phyloP scores from a whole-genome alignment of 1,140 invertebrate genomes.

The Potamilus streckersoni region DNA sequence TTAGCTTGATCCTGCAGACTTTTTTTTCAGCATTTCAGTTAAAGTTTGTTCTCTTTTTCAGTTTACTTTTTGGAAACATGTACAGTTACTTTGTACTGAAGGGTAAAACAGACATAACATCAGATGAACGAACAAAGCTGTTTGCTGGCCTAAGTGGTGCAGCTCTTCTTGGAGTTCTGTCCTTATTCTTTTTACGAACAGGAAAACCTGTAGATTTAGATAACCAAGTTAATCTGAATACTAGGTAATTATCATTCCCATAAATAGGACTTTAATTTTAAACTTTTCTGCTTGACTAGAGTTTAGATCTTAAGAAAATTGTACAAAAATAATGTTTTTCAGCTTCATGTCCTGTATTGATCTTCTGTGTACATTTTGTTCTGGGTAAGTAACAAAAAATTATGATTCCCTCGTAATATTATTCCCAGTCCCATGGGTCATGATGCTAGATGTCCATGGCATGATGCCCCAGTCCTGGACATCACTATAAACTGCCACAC shows the following conservation, averaged over 20 bases:
- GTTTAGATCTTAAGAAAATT: no score
- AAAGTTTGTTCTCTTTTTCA: conserved; percentile 68
- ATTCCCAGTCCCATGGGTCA: no score
- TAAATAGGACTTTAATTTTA: neutral
- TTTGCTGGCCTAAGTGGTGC: conserved; percentile 57
- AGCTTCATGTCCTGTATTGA: no score
- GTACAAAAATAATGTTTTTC: no score
- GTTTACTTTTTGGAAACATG: conserved; percentile 92
- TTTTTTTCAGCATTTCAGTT: no score
- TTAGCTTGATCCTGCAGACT: no score
- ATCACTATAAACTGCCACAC: no score
- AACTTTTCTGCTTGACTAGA: neutral
- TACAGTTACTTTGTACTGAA: conserved; percentile 93
- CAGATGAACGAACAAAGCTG: conserved; percentile 52
- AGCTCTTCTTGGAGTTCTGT: conserved; percentile 44
- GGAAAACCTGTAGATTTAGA: conserved; percentile 31
- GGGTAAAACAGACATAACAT: conserved; percentile 78
- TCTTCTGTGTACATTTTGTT: no score
- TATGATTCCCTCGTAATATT: no score
- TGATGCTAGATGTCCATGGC: no score
- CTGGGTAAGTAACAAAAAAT: no score
- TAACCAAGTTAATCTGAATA: conserved; percentile 54
- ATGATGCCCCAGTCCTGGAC: no score
- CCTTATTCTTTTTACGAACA: conserved; percentile 48
- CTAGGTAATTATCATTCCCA: conserved; percentile 25